Percentiles rank a stretch among this genome's conserved stretches.
phyloP scores from a whole-genome alignment of 2,888 invertebrate species.

The Eupithecia inturbata region DNA sequence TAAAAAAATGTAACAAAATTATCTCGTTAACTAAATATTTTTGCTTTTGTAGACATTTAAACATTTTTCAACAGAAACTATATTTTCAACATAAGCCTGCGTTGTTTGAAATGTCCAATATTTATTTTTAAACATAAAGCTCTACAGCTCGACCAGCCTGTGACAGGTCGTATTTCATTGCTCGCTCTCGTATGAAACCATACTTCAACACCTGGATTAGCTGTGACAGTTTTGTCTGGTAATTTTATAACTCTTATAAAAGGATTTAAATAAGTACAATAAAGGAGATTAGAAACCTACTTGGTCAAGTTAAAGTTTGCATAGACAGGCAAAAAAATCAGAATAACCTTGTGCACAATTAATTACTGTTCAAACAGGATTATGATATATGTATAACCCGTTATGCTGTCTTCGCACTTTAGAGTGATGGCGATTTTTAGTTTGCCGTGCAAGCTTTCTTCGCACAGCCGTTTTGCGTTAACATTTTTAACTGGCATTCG shows the following conservation, averaged over 20 bases:
- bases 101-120: neutral
- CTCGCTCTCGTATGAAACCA: conserved; percentile 28
- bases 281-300: neutral
- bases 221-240: conserved; percentile 2
- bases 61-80: neutral
- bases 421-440: no score
- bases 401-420: no score
- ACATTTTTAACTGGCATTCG: no score
- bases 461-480: no score
- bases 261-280: neutral
- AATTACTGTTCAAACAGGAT: no score
- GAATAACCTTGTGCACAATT: no score
- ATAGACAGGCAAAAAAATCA: no score
- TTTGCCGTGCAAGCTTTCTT: no score
- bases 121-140: neutral
- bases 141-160: neutral
- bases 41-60: neutral
- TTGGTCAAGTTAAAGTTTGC: neutral
- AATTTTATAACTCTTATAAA: neutral
- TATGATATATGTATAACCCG: no score
- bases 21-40: neutral
- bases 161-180: conserved; percentile 20
- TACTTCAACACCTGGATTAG: conserved; percentile 35
- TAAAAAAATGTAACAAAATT: no score
- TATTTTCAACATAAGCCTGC: neutral